Percentiles rank a stretch among this genome's conserved stretches.
Evolutionary conservation across 2,113 vertebrate genomes (phyloP).

Genomic region (Arenaria interpres): DNA sequence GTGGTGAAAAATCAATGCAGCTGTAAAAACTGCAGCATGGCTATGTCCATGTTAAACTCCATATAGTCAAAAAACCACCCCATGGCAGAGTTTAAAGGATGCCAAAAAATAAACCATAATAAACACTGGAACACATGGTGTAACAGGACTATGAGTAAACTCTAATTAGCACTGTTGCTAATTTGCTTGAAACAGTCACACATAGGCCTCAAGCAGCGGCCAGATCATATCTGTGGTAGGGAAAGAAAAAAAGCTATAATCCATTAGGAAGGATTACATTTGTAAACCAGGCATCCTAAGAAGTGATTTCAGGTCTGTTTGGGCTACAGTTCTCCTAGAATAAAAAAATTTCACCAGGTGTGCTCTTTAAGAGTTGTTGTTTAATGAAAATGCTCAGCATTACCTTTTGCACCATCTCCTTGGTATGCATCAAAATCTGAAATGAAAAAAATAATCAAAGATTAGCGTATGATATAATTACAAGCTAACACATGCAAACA

Average conservation of each 20-base stretch:
- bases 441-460: slow-evolving; percentile 48
- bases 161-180: slow-evolving; percentile 83
- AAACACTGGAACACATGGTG: slow-evolving; percentile 66
- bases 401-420: slow-evolving; percentile 99
- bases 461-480: slow-evolving; percentile 71
- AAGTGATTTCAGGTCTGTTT: slow-evolving; percentile 76
- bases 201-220: slow-evolving; percentile 78
- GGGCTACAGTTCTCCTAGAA: slow-evolving; percentile 69
- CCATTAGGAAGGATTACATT: slow-evolving; percentile 79
- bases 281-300: slow-evolving; percentile 76
- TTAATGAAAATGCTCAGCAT: slow-evolving; percentile 71
- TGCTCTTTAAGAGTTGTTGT: slow-evolving; percentile 65
- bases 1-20: neutral
- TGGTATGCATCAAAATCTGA: slow-evolving; percentile 98
- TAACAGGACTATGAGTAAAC: slow-evolving; percentile 77
- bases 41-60: slow-evolving; percentile 60
- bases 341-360: slow-evolving; percentile 68
- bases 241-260: slow-evolving; percentile 78
- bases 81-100: slow-evolving; percentile 63
- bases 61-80: slow-evolving; percentile 45
- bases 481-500: slow-evolving; percentile 56
- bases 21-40: slow-evolving; percentile 10
- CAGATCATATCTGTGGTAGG: slow-evolving; percentile 76
- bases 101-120: slow-evolving; percentile 75
- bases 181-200: slow-evolving; percentile 79